Evolutionary conservation across 2,113 vertebrate species (phyloP).

Genomic region (Campylomormyrus tamandua): DNA sequence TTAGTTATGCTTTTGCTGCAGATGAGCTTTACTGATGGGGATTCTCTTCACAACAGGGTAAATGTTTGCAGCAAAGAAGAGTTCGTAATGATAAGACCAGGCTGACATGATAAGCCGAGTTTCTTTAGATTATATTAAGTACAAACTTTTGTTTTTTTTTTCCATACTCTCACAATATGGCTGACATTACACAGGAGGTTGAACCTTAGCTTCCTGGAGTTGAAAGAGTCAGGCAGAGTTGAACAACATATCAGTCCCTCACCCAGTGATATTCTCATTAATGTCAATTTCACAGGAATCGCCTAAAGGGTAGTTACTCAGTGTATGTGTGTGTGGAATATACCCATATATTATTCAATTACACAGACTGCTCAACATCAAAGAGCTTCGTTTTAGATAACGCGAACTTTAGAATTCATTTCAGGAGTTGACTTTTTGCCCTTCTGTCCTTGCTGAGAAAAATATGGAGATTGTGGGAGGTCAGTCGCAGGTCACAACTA

Average conservation of each 20-base stretch:
- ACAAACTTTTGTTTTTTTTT: not conserved
- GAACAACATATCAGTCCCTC: conserved; percentile 36
- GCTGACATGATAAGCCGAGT: not conserved
- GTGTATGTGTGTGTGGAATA: conserved; percentile 43
- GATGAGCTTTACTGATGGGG: not conserved
- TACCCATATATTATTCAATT: conserved; percentile 52
- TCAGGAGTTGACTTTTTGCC: conserved; percentile 46
- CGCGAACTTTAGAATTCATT: conserved; percentile 48
- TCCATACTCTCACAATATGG: not conserved
- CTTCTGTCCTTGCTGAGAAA: conserved; percentile 39
- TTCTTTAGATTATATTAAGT: not conserved
- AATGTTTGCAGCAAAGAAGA: not conserved
- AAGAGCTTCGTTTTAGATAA: conserved; percentile 51
- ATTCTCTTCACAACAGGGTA: not conserved
- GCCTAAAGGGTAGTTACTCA: conserved; percentile 38
- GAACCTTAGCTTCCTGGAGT: conserved; percentile 30
- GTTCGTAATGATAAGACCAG: not conserved
- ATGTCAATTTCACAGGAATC: conserved; percentile 58
- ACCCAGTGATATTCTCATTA: conserved; percentile 53
- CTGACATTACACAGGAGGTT: not conserved
- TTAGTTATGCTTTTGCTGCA: not conserved
- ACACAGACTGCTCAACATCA: conserved; percentile 55
- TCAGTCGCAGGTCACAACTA: not conserved
- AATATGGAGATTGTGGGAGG: conserved; percentile 15
- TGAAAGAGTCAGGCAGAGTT: conserved; percentile 46